A percentile compares a stretch with the other conserved stretches of the same genome.
Conservation (phyloP, 2,888 invertebrate genomes). For the Drosophila heteroneura region DNA sequence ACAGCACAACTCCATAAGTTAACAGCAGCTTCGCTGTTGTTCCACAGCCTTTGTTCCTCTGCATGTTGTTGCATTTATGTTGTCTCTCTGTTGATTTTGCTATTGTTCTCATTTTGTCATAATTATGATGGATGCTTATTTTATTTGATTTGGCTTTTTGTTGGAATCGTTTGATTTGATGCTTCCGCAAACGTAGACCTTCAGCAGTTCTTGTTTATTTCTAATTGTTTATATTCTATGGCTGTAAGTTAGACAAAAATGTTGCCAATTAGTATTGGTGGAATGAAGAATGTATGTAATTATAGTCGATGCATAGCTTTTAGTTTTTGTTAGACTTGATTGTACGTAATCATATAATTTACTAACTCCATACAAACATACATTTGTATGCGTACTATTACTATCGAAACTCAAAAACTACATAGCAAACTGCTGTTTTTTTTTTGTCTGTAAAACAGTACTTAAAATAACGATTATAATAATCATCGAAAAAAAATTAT, state of each 20-base stretch:
- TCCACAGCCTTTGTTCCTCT: slow-evolving; percentile 5
- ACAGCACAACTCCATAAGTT: slow-evolving; percentile 33
- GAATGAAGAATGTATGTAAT: slow-evolving; percentile 14
- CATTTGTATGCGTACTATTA: neutral
- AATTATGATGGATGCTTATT: slow-evolving; percentile 64
- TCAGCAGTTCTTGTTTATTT: slow-evolving; percentile 27
- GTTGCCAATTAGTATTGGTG: slow-evolving; percentile 26
- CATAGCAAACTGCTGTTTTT: neutral
- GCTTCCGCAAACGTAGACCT: slow-evolving; percentile 21
- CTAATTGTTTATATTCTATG: slow-evolving; percentile 18
- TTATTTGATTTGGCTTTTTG: slow-evolving; percentile 46
- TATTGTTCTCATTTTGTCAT: slow-evolving; percentile 68
- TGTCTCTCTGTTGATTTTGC: slow-evolving; percentile 26
- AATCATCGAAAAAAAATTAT: neutral
- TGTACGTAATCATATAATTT: slow-evolving; percentile 8
- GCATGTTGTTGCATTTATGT: slow-evolving; percentile 22
- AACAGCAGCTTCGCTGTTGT: slow-evolving; percentile 49
- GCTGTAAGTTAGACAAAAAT: slow-evolving; percentile 49
- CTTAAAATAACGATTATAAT: neutral
- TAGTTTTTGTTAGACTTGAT: slow-evolving; percentile 2
- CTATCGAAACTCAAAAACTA: neutral
- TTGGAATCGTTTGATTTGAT: neutral
- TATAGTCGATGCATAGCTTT: slow-evolving; percentile 17
- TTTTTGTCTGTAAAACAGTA: neutral
- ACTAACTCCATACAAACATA: neutral